A percentile compares a stretch with the other conserved stretches of the same genome.
Evolutionary conservation across 2,888 invertebrate species (phyloP).

Genomic region (Chalcis sispes): DNA sequence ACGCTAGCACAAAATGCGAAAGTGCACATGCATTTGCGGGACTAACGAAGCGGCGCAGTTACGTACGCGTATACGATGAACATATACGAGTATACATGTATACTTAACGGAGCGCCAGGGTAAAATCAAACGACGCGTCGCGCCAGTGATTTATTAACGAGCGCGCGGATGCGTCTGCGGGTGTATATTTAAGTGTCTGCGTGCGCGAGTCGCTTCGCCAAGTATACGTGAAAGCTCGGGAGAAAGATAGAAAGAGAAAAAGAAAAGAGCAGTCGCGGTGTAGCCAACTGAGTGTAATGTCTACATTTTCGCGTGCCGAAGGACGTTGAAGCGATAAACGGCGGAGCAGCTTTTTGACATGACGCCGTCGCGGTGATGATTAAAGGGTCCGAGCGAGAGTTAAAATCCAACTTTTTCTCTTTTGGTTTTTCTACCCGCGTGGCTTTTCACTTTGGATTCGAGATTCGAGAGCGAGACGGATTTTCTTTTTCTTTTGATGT

Average conservation of each 20-base stretch:
- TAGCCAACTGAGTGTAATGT: not conserved
- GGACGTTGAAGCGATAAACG: too few relatives aligned
- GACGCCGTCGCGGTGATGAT: constrained; percentile 39
- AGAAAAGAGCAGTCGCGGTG: not conserved
- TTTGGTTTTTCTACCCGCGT: too few relatives aligned
- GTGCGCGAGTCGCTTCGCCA: constrained; percentile 1
- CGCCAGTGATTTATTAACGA: constrained; percentile 44
- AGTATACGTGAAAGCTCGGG: constrained; percentile 44
- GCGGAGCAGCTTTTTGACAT: constrained; percentile 1
- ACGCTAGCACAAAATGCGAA: constrained; percentile 1
- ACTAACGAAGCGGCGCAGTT: constrained; percentile 45
- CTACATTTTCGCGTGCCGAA: not conserved
- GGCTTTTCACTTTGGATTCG: not conserved
- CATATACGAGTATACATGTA: constrained; percentile 1
- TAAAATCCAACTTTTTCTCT: constrained; percentile 20
- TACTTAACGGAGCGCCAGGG: not conserved
- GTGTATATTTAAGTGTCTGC: too few relatives aligned
- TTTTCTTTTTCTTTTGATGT: constrained; percentile 10
- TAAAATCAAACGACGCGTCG: constrained; percentile 42
- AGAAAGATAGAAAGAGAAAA: too few relatives aligned
- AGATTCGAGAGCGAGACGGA: not conserved
- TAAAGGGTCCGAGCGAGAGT: constrained; percentile 27
- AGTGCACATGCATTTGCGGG: constrained; percentile 6
- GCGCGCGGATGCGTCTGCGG: not conserved
- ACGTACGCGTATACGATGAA: not conserved